Conservation (phyloP, 2,888 invertebrate genomes). For the Thera obeliscata region DNA sequence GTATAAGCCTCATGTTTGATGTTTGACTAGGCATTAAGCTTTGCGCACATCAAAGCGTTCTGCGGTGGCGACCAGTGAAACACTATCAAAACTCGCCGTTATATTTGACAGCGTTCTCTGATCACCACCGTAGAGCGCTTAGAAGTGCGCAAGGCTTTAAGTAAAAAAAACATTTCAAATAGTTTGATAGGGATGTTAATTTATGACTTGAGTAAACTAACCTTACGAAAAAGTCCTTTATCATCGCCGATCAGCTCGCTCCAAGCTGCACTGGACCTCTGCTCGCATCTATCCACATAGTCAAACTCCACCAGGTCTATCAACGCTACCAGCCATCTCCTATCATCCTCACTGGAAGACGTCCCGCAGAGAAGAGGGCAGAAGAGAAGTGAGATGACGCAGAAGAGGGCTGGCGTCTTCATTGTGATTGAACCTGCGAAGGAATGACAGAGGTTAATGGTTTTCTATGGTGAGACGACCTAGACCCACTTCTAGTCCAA, state of each 20-base stretch:
- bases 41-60: too few species aligned
- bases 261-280: slow-evolving; percentile 71
- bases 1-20: too few species aligned
- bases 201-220: slow-evolving; percentile 34
- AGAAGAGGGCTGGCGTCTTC: slow-evolving; percentile 59
- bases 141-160: too few species aligned
- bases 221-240: slow-evolving; percentile 67
- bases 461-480: too few species aligned
- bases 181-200: too few species aligned
- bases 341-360: slow-evolving; percentile 66
- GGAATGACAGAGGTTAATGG: slow-evolving; percentile 30
- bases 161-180: too few species aligned
- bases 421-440: slow-evolving; percentile 62
- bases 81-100: too few species aligned
- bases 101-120: too few species aligned
- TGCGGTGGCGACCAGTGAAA: too few species aligned
- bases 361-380: slow-evolving; percentile 61
- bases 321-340: slow-evolving; percentile 67
- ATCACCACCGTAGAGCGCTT: too few species aligned
- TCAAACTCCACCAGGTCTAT: slow-evolving; percentile 77
- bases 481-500: too few species aligned
- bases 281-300: slow-evolving; percentile 76
- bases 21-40: too few species aligned
- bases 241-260: slow-evolving; percentile 66
- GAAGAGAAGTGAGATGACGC: slow-evolving; percentile 63